Evolutionary conservation across 1,140 invertebrate species (phyloP).

Genomic region (Ostrea denselamellosa): DNA sequence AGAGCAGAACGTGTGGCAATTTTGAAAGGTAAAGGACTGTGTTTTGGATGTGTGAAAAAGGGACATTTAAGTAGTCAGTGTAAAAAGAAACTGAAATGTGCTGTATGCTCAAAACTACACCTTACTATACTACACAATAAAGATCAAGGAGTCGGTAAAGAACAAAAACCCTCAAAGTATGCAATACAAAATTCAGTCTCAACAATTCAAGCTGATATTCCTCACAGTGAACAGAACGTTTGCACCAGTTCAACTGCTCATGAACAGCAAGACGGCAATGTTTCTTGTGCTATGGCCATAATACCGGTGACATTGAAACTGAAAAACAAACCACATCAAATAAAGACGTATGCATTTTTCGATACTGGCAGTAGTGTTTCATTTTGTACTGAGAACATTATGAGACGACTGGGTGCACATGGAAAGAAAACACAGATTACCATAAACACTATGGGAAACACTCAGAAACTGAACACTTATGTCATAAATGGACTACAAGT

Average conservation of each 20-base stretch:
- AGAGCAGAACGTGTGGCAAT: constrained; percentile 36
- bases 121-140: constrained; percentile 45
- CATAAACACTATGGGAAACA: constrained; percentile 51
- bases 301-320: constrained; percentile 41
- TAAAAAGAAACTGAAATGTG: constrained; percentile 40
- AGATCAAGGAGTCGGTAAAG: neutral
- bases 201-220: neutral
- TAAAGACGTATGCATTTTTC: constrained; percentile 46
- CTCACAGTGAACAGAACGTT: neutral
- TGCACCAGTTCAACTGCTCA: neutral
- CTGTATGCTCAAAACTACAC: constrained; percentile 42
- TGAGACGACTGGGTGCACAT: constrained; percentile 23
- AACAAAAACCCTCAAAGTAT: neutral
- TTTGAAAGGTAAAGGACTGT: constrained; percentile 52
- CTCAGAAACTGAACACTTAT: constrained; percentile 32
- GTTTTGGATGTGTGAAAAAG: constrained; percentile 55
- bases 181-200: too few species aligned
- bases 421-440: constrained; percentile 41
- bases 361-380: constrained; percentile 51
- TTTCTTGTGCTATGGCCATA: constrained; percentile 47
- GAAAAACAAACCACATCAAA: constrained; percentile 2
- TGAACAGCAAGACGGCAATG: neutral
- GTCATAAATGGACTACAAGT: constrained; percentile 47
- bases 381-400: constrained; percentile 38
- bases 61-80: constrained; percentile 48